These are phyloP conservation scores for Drosophila serrata DNA, from an alignment of 1,140 invertebrate species.

Conservation along the genomic window DNA sequence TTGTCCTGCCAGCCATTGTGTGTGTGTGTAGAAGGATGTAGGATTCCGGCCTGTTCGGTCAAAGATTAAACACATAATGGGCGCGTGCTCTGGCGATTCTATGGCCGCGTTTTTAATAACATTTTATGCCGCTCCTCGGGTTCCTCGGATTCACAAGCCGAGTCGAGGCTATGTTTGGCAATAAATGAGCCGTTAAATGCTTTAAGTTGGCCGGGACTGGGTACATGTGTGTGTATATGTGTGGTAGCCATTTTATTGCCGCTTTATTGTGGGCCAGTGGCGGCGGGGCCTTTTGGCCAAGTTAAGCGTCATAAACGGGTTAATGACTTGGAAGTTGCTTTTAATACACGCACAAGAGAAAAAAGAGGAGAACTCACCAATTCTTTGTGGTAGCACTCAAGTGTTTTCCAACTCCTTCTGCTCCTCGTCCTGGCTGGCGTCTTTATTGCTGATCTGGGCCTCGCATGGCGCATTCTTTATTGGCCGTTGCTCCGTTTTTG, in stretches of 20 bases:
- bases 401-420: constrained; percentile 27
- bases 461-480: constrained; percentile 47
- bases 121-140: constrained; percentile 63
- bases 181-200: constrained; percentile 83
- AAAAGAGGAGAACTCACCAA: constrained; percentile 22
- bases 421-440: constrained; percentile 18
- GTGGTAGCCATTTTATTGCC: constrained; percentile 71
- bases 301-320: constrained; percentile 81
- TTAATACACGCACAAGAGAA: constrained; percentile 64
- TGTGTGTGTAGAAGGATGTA: constrained; percentile 11
- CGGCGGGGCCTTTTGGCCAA: constrained; percentile 60
- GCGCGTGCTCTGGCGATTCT: constrained; percentile 35
- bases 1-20: constrained; percentile 12
- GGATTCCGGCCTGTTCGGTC: constrained; percentile 44
- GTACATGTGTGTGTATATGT: constrained; percentile 35
- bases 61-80: constrained; percentile 74
- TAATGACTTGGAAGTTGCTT: constrained; percentile 82
- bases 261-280: constrained; percentile 74
- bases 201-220: constrained; percentile 56
- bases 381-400: constrained; percentile 40
- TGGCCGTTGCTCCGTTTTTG: constrained; percentile 8
- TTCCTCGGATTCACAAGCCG: constrained; percentile 17
- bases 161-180: constrained; percentile 41
- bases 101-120: constrained; percentile 70
- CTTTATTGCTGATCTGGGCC: constrained; percentile 49